phyloP scores from a whole-genome alignment of 2,113 vertebrate genomes.

The Hippopotamus amphibius region DNA sequence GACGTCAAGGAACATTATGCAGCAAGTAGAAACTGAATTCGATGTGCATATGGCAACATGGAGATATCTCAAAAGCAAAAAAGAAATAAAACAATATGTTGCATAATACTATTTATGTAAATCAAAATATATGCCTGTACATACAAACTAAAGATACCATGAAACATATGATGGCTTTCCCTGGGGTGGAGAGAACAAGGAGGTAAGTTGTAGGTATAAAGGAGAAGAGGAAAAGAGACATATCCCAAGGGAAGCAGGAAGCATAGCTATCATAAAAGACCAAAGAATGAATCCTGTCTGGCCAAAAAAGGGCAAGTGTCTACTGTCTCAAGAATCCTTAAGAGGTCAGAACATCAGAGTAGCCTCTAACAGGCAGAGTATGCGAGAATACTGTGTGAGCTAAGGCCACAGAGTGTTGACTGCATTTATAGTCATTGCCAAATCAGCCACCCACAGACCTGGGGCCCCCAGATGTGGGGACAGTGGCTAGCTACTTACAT shows the following conservation, averaged over 20 bases:
- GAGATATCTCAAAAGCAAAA: not conserved
- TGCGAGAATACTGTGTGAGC: not conserved
- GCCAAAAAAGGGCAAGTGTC: not conserved
- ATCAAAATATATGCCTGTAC: not conserved
- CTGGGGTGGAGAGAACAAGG: not conserved
- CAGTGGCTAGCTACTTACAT: not conserved
- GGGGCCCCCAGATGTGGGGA: not conserved
- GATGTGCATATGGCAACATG: not conserved
- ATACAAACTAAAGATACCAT: not conserved
- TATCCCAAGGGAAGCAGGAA: not conserved
- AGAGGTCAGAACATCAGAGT: not conserved
- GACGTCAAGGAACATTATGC: not conserved
- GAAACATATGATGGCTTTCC: not conserved
- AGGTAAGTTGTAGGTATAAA: not conserved
- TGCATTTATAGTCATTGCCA: not conserved
- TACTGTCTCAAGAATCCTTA: not conserved
- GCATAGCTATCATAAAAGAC: not conserved
- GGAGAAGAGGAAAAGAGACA: not conserved
- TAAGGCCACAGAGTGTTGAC: not conserved
- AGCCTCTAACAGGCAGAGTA: not conserved
- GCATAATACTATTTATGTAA: not conserved
- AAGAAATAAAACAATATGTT: not conserved
- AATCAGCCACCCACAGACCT: not conserved
- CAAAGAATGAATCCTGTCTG: not conserved
- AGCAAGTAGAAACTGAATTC: not conserved